A percentile compares a stretch with the other conserved stretches of the same genome.
Conservation (phyloP, 2,888 invertebrate genomes). For the Synanthedon myopaeformis region DNA sequence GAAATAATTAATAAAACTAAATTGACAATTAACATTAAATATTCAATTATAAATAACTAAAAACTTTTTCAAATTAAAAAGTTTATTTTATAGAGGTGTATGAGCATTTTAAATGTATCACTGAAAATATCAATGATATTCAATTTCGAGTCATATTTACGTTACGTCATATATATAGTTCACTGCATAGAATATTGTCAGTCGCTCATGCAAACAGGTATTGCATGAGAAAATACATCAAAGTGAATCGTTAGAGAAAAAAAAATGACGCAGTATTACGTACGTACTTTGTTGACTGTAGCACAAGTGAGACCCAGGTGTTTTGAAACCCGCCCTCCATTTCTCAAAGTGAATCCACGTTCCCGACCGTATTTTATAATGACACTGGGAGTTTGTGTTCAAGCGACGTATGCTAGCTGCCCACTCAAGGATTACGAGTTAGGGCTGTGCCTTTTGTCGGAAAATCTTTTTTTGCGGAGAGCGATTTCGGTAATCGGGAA, state of each 20-base stretch:
- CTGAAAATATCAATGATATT: too few species aligned
- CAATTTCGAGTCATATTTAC: too few species aligned
- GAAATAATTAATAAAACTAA: too few species aligned
- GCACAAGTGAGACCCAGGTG: constrained; percentile 45
- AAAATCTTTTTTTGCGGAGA: constrained; percentile 18
- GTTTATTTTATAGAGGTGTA: too few species aligned
- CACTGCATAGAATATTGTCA: too few species aligned
- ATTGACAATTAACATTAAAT: too few species aligned
- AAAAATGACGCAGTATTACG: constrained; percentile 1
- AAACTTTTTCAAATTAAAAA: too few species aligned
- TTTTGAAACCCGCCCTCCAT: constrained; percentile 45
- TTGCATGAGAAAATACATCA: neutral
- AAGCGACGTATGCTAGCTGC: constrained; percentile 56
- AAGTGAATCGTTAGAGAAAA: neutral
- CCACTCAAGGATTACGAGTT: constrained; percentile 52
- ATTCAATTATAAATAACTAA: too few species aligned
- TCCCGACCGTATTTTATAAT: constrained; percentile 63
- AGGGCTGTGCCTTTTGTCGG: constrained; percentile 33
- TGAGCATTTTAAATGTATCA: too few species aligned
- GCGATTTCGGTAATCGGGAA: neutral
- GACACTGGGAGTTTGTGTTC: constrained; percentile 50
- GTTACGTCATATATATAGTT: too few species aligned
- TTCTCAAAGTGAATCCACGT: constrained; percentile 64
- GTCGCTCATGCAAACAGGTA: too few species aligned
- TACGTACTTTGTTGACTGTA: constrained; percentile 13